phyloP scores from a whole-genome alignment of 2,113 vertebrate species.

The Calidris pygmaea region DNA sequence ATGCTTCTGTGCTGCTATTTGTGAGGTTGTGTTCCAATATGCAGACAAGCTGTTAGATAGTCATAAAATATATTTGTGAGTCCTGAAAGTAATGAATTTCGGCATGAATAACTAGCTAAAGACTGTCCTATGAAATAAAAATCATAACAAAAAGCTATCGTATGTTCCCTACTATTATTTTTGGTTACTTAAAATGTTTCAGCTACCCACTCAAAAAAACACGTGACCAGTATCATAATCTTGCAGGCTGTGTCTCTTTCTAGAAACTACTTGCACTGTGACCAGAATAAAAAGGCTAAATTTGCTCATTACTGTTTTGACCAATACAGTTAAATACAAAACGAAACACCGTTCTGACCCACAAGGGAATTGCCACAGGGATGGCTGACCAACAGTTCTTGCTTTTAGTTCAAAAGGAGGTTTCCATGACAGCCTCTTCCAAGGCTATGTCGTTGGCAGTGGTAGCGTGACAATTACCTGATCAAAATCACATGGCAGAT shows the following conservation, averaged over 20 bases:
- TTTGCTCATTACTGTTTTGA: constrained; percentile 2
- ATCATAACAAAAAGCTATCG: constrained; percentile 55
- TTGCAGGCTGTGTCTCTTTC: constrained; percentile 25
- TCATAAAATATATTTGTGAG: constrained; percentile 57
- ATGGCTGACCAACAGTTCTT: background rate
- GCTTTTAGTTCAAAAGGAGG: background rate
- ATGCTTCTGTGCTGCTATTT: constrained; percentile 42
- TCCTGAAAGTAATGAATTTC: constrained; percentile 51
- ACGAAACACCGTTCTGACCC: background rate
- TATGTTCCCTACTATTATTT: constrained; percentile 64
- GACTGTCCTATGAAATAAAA: constrained; percentile 32
- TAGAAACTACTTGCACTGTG: constrained; percentile 33
- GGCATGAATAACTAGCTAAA: constrained; percentile 49
- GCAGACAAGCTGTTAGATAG: constrained; percentile 59
- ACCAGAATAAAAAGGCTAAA: constrained; percentile 24
- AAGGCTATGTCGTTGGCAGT: background rate
- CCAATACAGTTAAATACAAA: background rate
- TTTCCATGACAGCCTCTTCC: background rate
- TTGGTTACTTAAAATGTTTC: constrained; percentile 60
- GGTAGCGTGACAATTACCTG: rapidly evolving
- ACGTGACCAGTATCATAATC: constrained; percentile 20
- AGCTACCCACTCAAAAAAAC: constrained; percentile 54
- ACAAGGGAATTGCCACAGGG: background rate
- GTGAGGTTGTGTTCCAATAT: constrained; percentile 47
- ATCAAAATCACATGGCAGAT: background rate